Conservation (phyloP, 2,113 vertebrate species). For the Coptodon bakossiorum region DNA sequence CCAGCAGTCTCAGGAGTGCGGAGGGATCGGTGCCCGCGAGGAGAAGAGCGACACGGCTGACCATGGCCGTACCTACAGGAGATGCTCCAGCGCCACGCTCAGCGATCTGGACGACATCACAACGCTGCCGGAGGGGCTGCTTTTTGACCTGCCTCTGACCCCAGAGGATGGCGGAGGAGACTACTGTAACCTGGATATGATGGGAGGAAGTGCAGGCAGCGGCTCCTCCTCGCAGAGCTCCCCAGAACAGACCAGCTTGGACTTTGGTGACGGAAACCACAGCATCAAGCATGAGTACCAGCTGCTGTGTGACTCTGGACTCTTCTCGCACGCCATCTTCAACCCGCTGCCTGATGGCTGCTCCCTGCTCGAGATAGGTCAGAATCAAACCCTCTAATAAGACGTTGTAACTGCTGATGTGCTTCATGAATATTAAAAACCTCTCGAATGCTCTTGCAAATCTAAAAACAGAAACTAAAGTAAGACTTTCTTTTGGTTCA, state of each 20-base stretch:
- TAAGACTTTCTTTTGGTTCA: conserved; percentile 26
- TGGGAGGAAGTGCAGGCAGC: conserved; percentile 66
- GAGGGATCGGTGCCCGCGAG: conserved; percentile 3
- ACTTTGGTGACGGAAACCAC: conserved; percentile 66
- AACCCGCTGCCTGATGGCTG: conserved; percentile 64
- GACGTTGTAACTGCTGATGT: fast-evolving
- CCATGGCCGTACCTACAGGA: conserved; percentile 71
- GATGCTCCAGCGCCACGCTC: conserved; percentile 74
- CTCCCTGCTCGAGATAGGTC: conserved; percentile 79
- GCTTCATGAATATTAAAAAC: not conserved
- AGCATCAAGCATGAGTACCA: conserved; percentile 83
- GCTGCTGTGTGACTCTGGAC: conserved; percentile 76
- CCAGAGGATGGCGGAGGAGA: conserved; percentile 72
- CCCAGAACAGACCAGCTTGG: conserved; percentile 78
- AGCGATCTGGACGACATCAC: conserved; percentile 83
- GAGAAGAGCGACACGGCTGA: conserved; percentile 55
- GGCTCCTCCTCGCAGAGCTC: conserved; percentile 79
- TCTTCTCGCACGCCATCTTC: conserved; percentile 66
- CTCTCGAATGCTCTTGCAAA: not conserved
- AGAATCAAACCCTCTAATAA: conserved; percentile 3
- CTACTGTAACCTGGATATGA: conserved; percentile 80
- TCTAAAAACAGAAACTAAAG: not conserved
- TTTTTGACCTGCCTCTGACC: conserved; percentile 85
- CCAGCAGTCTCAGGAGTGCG: conserved; percentile 81
- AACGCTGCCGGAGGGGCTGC: conserved; percentile 77